These are phyloP conservation scores for Heterocephalus glaber DNA, from an alignment of 2,113 vertebrate species.

Conservation along the genomic window DNA sequence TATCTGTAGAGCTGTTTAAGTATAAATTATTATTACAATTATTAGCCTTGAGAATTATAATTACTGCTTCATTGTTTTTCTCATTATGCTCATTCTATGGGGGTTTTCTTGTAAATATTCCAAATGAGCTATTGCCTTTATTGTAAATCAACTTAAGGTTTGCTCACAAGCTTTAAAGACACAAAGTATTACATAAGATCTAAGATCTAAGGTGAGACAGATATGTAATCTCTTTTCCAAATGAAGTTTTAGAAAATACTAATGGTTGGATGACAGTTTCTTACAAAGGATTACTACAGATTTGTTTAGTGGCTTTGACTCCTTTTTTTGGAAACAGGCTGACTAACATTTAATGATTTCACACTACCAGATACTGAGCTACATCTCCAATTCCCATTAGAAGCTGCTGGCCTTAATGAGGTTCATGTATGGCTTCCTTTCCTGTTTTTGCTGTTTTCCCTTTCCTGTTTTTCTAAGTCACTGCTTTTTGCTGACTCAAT, in stretches of 20 bases:
- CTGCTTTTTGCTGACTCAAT: neutral
- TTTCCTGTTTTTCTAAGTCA: neutral
- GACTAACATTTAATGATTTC: neutral
- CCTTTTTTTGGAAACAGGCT: neutral
- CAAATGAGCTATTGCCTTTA: conserved; percentile 73
- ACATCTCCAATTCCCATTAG: neutral
- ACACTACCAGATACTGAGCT: neutral
- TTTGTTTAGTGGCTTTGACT: neutral
- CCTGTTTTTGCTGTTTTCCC: neutral
- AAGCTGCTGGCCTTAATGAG: neutral
- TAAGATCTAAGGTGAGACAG: conserved; percentile 67
- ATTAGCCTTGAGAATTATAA: conserved; percentile 79
- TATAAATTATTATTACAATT: conserved; percentile 80
- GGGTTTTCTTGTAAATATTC: conserved; percentile 75
- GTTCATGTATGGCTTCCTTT: neutral
- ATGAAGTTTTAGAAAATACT: conserved; percentile 46
- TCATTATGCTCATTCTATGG: conserved; percentile 76
- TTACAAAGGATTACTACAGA: conserved; percentile 8
- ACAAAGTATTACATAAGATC: conserved; percentile 66
- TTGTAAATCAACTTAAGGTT: conserved; percentile 70
- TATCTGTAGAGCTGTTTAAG: conserved; percentile 70
- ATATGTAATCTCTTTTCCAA: conserved; percentile 66
- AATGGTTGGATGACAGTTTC: neutral
- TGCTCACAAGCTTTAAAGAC: conserved; percentile 72
- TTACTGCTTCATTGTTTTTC: conserved; percentile 77